Evolutionary conservation across 2,797 vertebrate genomes (phyloP), one percentile per base, ranked within the genome.

Genomic region (Rhinichthys osculus): DNA sequence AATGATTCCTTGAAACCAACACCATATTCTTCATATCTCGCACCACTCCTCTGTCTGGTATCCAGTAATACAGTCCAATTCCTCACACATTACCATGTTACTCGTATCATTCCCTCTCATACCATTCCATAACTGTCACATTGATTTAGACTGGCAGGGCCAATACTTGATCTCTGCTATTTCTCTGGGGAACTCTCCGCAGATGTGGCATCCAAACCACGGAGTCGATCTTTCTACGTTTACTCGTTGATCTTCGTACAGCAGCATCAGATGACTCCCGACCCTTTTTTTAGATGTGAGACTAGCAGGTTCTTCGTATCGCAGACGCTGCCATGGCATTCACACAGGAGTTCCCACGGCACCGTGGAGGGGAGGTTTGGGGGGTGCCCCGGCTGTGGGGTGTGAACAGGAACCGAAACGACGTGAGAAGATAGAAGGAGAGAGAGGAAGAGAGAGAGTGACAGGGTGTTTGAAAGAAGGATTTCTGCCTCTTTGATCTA

Each of bases 291-390:
- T 88, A 89, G 83, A 88, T 64, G 70, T 30, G 78, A 87, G 78
- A 85, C 85, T 80, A 38, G 59, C 84, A 82, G 83, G 80, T 79
- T 83, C 71, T 76, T 82, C n/a, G 19, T 72, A 54, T 70, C 42
- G 33, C 81, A 90, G 79, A 89, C 87, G 88, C 89, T 66, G 67
- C 14, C 0, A 52, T 89, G 90, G 90, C 87, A 89, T 78, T 92
- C 91, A 87, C 38, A 7, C 91, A 91, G 7, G 14, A 93, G 92
- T 95, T 95, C 94, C 94, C 94, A 95, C 93, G 94, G 91, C 92
- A 86, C 90, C 87, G 90, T 91, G 86, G 70, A 88, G 85, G 44
- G 66, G 27, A 21, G 16, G 10, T 47, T 79, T 72, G 59, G 17
- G 71, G 82, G 71, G 27, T n/a, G 64, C 6, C 27, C 27, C 3